Percentiles rank a stretch among this genome's conserved stretches.
Evolutionary conservation across 2,888 invertebrate genomes (phyloP).

Genomic region (Lucinisca nassula): DNA sequence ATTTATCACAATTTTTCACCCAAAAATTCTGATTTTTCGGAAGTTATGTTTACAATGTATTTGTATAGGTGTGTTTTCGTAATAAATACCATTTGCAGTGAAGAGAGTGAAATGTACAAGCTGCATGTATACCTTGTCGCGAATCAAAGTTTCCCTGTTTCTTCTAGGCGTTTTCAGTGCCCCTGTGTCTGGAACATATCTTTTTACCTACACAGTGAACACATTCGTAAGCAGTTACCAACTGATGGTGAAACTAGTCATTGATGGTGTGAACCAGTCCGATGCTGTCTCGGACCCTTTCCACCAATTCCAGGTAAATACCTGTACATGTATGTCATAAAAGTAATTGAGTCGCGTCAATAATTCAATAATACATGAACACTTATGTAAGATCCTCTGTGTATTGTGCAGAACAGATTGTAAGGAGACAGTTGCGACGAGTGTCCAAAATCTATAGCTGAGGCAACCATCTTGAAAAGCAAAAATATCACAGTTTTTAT

Average conservation of each 20-base stretch:
- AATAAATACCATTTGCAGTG: not conserved
- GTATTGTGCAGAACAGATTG: too few relatives aligned
- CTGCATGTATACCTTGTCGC: not conserved
- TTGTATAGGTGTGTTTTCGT: not conserved
- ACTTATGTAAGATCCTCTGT: too few relatives aligned
- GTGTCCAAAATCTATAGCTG: too few relatives aligned
- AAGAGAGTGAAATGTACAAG: not conserved
- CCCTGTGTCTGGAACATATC: slow-evolving; percentile 16
- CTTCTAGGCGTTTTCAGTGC: slow-evolving; percentile 28
- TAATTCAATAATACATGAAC: too few relatives aligned
- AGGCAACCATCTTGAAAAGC: too few relatives aligned
- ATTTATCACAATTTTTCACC: not conserved
- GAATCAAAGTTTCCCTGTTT: not conserved
- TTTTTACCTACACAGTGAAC: slow-evolving; percentile 31
- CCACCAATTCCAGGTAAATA: slow-evolving; percentile 10
- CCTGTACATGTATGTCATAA: too few relatives aligned
- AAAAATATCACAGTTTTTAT: too few relatives aligned
- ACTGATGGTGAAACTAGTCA: slow-evolving; percentile 27
- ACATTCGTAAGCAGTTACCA: not conserved
- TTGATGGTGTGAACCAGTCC: slow-evolving; percentile 26
- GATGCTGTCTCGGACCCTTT: slow-evolving; percentile 26
- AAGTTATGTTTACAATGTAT: not conserved
- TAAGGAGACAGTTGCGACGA: too few relatives aligned
- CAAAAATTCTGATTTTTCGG: not conserved
- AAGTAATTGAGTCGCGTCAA: too few relatives aligned